Evolutionary conservation across 2,888 invertebrate genomes (phyloP).

Genomic region (Eupithecia dodoneata): DNA sequence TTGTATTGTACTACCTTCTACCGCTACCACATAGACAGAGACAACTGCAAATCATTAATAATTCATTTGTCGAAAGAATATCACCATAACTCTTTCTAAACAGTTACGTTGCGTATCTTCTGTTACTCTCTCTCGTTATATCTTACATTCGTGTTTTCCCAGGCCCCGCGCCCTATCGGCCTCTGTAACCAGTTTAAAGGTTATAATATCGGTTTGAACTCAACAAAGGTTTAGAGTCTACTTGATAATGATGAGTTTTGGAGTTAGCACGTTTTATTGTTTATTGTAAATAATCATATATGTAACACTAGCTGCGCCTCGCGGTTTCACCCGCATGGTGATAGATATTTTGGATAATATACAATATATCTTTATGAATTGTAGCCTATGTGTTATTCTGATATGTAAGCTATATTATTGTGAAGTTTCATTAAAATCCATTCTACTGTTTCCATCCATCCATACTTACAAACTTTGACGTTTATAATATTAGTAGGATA

Average conservation of each 20-base stretch:
- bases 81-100: slow-evolving; percentile 1
- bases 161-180: slow-evolving; percentile 24
- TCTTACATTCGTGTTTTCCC: slow-evolving; percentile 27
- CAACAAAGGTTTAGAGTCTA: slow-evolving; percentile 5
- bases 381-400: too few species aligned
- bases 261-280: background rate
- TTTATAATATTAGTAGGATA: too few species aligned
- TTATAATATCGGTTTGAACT: slow-evolving; percentile 33
- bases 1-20: too few species aligned
- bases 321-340: too few species aligned
- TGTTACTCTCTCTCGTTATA: slow-evolving; percentile 22
- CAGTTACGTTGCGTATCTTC: slow-evolving; percentile 2
- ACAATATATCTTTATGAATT: too few species aligned
- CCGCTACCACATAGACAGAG: background rate
- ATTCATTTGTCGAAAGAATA: background rate
- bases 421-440: too few species aligned
- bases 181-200: slow-evolving; percentile 27
- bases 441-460: too few species aligned
- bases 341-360: too few species aligned
- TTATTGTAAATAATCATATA: too few species aligned
- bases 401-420: too few species aligned
- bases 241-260: background rate
- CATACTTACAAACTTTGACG: too few species aligned
- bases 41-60: background rate
- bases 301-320: too few species aligned